phyloP scores from a whole-genome alignment of 2,113 vertebrate genomes.

The Ctenodactylus gundi region DNA sequence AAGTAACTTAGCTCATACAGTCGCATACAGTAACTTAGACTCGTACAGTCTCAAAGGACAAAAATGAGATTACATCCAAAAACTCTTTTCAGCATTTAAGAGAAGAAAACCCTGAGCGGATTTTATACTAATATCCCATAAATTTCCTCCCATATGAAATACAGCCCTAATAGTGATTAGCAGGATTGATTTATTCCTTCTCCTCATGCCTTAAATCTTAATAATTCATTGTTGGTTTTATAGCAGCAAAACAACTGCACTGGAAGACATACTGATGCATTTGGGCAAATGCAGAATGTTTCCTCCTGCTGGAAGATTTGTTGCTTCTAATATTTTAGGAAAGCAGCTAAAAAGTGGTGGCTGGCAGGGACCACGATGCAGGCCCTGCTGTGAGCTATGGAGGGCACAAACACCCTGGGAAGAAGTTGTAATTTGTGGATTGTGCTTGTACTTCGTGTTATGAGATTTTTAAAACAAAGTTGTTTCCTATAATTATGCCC shows the following conservation, averaged over 20 bases:
- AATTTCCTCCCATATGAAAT: not conserved
- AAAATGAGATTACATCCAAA: not conserved
- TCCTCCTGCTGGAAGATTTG: conserved; percentile 34
- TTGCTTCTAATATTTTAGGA: conserved; percentile 33
- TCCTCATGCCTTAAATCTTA: conserved; percentile 12
- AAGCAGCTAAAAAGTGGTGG: conserved; percentile 27
- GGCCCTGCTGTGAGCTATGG: conserved; percentile 51
- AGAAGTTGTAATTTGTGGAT: conserved; percentile 61
- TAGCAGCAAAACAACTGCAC: not conserved
- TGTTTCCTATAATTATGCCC: conserved; percentile 73
- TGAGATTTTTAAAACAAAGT: conserved; percentile 66
- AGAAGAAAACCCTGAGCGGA: not conserved
- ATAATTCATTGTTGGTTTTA: not conserved
- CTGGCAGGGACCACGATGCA: not conserved
- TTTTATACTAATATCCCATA: not conserved
- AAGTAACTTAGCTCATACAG: not conserved
- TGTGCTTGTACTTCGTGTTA: conserved; percentile 58
- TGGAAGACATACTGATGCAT: conserved; percentile 11
- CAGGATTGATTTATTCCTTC: not conserved
- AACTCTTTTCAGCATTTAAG: not conserved
- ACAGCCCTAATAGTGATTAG: not conserved
- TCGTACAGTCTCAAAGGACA: not conserved
- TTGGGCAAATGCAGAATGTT: not conserved
- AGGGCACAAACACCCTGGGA: conserved; percentile 50
- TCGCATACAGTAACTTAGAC: not conserved